Evolutionary conservation across 1,140 invertebrate species (phyloP).

Genomic region (Tetragonula clypearis): DNA sequence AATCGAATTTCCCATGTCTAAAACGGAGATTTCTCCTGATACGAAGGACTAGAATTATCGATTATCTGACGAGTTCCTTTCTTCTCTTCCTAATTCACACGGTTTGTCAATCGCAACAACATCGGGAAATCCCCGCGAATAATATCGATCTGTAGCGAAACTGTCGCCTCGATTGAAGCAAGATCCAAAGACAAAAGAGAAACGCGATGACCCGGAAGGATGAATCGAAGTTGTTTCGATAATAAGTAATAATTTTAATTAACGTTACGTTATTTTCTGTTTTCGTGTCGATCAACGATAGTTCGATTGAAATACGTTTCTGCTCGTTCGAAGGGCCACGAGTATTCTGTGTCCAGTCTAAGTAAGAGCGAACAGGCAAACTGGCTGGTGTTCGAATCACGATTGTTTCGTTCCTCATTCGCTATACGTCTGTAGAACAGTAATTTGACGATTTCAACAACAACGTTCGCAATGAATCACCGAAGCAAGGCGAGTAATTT

Average conservation of each 20-base stretch:
- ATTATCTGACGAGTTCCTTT: background rate
- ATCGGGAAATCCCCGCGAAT: background rate
- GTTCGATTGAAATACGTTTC: background rate
- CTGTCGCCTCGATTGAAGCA: background rate
- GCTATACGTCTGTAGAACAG: background rate
- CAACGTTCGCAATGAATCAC: background rate
- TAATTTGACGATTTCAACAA: background rate
- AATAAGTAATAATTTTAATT: background rate
- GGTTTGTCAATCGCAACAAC: background rate
- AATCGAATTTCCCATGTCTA: background rate
- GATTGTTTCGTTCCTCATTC: background rate
- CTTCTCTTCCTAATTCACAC: background rate
- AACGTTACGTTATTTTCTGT: background rate
- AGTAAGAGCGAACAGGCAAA: background rate
- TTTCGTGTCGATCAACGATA: background rate
- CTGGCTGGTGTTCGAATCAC: background rate
- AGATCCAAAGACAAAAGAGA: background rate
- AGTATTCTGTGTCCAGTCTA: constrained; percentile 44
- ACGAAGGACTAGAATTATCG: background rate
- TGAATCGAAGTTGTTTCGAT: background rate
- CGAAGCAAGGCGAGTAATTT: background rate
- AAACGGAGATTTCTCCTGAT: background rate
- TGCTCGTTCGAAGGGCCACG: constrained; percentile 28
- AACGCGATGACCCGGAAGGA: background rate
- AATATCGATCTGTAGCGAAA: background rate